Evolutionary conservation across 2,888 invertebrate genomes (phyloP), one percentile per base, ranked within the genome.

Genomic region (Leucoptera coffeella): DNA sequence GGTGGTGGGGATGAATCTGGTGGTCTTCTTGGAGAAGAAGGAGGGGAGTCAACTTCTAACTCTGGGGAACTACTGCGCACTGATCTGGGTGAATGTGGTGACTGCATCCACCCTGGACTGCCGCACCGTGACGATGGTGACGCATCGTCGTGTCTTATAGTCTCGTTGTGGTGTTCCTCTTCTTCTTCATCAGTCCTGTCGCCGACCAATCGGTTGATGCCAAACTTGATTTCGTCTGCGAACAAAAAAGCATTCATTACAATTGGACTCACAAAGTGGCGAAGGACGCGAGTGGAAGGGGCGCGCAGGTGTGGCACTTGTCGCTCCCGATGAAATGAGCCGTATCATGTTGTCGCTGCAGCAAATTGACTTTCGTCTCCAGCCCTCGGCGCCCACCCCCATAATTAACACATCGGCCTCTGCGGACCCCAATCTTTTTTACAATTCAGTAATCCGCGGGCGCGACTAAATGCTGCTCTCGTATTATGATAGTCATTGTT

Each of bases 191-290:
- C 81, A 13, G 75, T 75, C 27, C 81, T 81, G 14, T 75, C 76
- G 11, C 75, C 76, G 15, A 90, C 85, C 38, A 90, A 61, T 32
- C 89, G 80, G 52, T 80, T 86, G 43, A 90, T 82, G 31, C 89
- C 87, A 43, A 89, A 90, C 43, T 88, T 87, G 43, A 89, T 80
- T 49, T 83, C 81, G 45, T 86, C 89, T 88, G 79, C 3, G 75
- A 75, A 35, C 33, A 51, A 50, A 45, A 35, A 36, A 17, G 9
- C n/a, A n/a, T n/a, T n/a, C n/a, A n/a, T n/a, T n/a, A n/a, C n/a
- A n/a, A n/a, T n/a, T n/a, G n/a, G n/a, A n/a, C n/a, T n/a, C n/a
- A n/a, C n/a, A n/a, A n/a, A n/a, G n/a, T n/a, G n/a, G n/a, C n/a
- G n/a, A n/a, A n/a, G n/a, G n/a, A n/a, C n/a, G n/a, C n/a, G n/a